Conservation (phyloP, 2,888 invertebrate genomes). For the Drosophila austrosaltans region DNA sequence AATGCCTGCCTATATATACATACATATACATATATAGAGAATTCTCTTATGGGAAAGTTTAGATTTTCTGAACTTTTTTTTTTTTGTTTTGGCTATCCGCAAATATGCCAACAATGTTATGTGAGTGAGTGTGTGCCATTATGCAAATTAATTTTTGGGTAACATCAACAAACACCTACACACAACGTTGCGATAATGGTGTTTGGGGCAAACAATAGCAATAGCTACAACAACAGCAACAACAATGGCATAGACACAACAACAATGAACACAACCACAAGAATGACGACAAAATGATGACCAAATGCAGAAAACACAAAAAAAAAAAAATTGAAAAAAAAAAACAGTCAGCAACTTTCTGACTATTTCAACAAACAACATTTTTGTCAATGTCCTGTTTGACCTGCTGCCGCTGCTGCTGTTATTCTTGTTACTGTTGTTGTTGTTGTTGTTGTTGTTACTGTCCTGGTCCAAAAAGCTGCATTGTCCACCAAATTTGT, state of each 20-base stretch:
- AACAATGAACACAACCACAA: slow-evolving; percentile 54
- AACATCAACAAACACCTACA: slow-evolving; percentile 56
- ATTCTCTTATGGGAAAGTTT: slow-evolving; percentile 21
- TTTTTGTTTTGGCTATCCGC: slow-evolving; percentile 34
- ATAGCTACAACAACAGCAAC: slow-evolving; percentile 26
- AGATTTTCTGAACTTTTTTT: slow-evolving; percentile 40
- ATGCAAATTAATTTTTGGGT: slow-evolving; percentile 75
- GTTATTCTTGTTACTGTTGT: background rate
- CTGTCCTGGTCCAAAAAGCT: slow-evolving; percentile 6
- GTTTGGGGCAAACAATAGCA: slow-evolving; percentile 34
- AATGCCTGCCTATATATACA: background rate
- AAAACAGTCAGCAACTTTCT: slow-evolving; percentile 75
- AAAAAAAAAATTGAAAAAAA: background rate
- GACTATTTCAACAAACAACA: slow-evolving; percentile 64
- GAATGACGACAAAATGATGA: slow-evolving; percentile 74
- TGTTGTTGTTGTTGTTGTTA: background rate
- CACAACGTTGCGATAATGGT: slow-evolving; percentile 39
- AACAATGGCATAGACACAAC: slow-evolving; percentile 23
- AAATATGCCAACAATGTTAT: slow-evolving; percentile 55
- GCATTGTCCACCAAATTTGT: slow-evolving; percentile 8
- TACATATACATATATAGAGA: background rate
- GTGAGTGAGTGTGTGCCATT: slow-evolving; percentile 47
- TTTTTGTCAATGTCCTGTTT: slow-evolving; percentile 24
- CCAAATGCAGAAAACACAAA: slow-evolving; percentile 36
- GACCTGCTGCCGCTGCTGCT: background rate